These are phyloP conservation scores for Odontamblyopus lacepedii DNA, from an alignment of 2,797 vertebrate genomes.

Conservation along the genomic window DNA sequence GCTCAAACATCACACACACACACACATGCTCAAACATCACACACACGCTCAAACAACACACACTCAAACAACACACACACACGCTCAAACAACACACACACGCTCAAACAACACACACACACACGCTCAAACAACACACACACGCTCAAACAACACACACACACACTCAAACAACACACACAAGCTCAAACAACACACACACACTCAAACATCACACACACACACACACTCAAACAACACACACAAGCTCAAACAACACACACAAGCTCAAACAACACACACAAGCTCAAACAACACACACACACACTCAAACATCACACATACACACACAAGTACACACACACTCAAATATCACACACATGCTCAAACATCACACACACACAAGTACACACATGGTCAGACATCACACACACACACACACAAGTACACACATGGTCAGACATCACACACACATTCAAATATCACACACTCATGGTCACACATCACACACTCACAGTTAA, in stretches of 20 bases:
- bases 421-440: too few species aligned
- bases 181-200: not conserved
- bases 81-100: not conserved
- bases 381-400: too few species aligned
- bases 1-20: not conserved
- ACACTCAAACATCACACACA: not conserved
- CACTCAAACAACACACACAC: too few species aligned
- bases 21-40: not conserved
- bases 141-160: too few species aligned
- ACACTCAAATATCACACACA: too few species aligned
- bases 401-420: not conserved
- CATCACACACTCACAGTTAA: not conserved
- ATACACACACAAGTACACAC: too few species aligned
- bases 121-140: not conserved
- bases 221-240: not conserved
- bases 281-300: too few species aligned
- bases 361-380: too few species aligned
- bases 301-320: not conserved
- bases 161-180: too few species aligned
- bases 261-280: not conserved
- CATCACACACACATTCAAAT: not conserved
- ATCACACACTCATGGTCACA: too few species aligned
- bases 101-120: not conserved
- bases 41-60: not conserved
- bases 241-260: not conserved